Evolutionary conservation across 2,888 invertebrate genomes (phyloP), one percentile per base, ranked within the genome.

Genomic region (Adelphocoris suturalis): DNA sequence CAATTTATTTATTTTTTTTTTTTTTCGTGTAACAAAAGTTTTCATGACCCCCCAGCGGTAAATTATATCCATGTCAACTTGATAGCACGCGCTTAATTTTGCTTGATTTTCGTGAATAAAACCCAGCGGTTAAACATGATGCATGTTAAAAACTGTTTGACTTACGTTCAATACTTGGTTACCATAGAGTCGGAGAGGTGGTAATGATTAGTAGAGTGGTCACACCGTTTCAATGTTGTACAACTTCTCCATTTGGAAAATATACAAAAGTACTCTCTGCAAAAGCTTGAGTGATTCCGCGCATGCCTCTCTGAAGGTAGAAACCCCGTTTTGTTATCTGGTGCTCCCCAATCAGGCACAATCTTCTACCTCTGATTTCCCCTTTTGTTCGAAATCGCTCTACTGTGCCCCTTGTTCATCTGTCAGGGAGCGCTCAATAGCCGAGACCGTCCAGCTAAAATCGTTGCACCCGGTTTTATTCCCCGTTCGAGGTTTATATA

Each of bases 351-450:
- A 82, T 82, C 82, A 82, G 27, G 47, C 82, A 23, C 82, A 27
- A 46, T 82, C 82, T 82, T 52, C 19, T 52, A 46, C 52, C 82
- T 82, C 47, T 82, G 82, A 82, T 82, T 82, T 82, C 82, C 82
- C 82, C 78, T 78, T 82, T 82, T 82, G 82, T 82, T 82, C 82
- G 23, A 82, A 82, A 82, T 82, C 82, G 47, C 82, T 82, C 48
- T 82, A 52, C 46, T 47, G 78, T 47, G 78, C 78, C 47, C 28
- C 47, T 47, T 78, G 78, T 68, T 68, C 68, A 68, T 68, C 68
- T 68, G 68, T 68, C 68, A 68, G 68, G 5, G 68, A 4, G 68
- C 19, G 68, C 68, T 68, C 68, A 68, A 68, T 68, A 23, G 68
- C 23, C 23, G 23, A 23, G 68, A 68, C 68, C 68, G 23, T 12